Evolutionary conservation across 2,113 vertebrate genomes (phyloP).

Genomic region (Labrus mixtus): DNA sequence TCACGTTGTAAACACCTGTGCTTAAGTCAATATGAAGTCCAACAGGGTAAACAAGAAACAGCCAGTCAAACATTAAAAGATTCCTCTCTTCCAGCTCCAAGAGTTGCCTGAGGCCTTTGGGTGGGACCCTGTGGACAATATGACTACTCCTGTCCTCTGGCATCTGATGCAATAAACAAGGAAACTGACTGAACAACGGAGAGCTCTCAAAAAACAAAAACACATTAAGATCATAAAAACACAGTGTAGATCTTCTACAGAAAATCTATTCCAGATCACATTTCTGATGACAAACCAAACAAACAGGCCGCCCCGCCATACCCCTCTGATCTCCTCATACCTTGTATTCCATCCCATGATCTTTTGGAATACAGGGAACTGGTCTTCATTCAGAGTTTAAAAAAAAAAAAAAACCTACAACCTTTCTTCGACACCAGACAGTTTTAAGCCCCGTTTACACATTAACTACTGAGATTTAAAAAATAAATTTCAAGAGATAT

Average conservation of each 20-base stretch:
- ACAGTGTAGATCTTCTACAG: neutral
- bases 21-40: conserved; percentile 67
- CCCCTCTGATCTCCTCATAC: neutral
- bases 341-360: neutral
- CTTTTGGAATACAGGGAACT: neutral
- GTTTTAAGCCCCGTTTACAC: neutral
- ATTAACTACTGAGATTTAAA: too few species aligned
- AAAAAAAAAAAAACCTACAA: neutral
- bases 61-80: conserved; percentile 47
- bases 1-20: conserved; percentile 23
- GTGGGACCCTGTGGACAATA: conserved; percentile 46
- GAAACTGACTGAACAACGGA: conserved; percentile 7
- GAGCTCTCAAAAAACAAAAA: neutral
- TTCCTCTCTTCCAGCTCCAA: conserved; percentile 33
- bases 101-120: conserved; percentile 47
- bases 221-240: neutral
- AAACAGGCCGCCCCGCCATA: neutral
- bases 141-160: conserved; percentile 27
- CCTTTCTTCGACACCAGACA: neutral
- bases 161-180: conserved; percentile 25
- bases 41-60: conserved; percentile 72
- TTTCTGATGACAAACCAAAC: neutral
- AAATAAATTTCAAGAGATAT: too few species aligned
- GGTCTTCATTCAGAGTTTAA: neutral
- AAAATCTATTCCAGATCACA: neutral